Percentiles rank a stretch among this genome's conserved stretches.
phyloP scores from a whole-genome alignment of 2,797 vertebrate genomes.

The Pseudochaenichthys georgianus region DNA sequence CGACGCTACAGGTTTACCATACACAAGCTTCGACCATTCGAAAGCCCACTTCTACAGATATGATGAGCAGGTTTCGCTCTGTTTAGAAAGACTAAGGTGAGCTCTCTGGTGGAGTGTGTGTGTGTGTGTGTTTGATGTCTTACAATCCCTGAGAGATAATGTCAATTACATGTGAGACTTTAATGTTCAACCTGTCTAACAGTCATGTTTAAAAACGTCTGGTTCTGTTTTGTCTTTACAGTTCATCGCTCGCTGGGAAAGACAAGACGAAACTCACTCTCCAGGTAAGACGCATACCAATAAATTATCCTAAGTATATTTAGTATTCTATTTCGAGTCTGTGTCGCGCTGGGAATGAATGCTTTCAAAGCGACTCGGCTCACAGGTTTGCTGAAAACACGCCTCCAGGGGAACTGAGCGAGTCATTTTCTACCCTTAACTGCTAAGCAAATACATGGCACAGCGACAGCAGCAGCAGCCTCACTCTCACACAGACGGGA shows the following conservation, averaged over 20 bases:
- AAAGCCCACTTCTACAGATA: conserved; percentile 98
- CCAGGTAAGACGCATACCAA: conserved; percentile 85
- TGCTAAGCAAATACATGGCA: conserved; percentile 57
- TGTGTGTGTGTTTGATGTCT: background rate
- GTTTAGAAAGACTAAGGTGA: conserved; percentile 95
- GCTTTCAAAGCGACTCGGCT: conserved; percentile 14
- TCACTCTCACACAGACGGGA: conserved; percentile 30
- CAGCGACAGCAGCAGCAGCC: conserved; percentile 51
- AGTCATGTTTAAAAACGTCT: background rate
- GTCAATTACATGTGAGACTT: background rate
- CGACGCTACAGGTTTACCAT: conserved; percentile 91
- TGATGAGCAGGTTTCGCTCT: conserved; percentile 95
- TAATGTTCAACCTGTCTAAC: background rate
- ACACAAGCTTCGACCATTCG: conserved; percentile 94
- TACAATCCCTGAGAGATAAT: background rate
- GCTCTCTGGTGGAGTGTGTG: conserved; percentile 9
- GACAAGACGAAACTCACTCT: conserved; percentile 92
- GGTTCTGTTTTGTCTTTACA: conserved; percentile 54
- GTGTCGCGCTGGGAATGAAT: conserved; percentile 1
- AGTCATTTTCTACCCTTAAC: conserved; percentile 45
- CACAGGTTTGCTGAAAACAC: conserved; percentile 19
- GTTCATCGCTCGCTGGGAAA: conserved; percentile 89
- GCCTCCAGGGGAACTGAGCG: conserved; percentile 12
- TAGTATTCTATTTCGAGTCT: background rate
- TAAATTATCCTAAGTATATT: background rate